Conservation (phyloP, 2,888 invertebrate species). For the Coleophora flavipennella region DNA sequence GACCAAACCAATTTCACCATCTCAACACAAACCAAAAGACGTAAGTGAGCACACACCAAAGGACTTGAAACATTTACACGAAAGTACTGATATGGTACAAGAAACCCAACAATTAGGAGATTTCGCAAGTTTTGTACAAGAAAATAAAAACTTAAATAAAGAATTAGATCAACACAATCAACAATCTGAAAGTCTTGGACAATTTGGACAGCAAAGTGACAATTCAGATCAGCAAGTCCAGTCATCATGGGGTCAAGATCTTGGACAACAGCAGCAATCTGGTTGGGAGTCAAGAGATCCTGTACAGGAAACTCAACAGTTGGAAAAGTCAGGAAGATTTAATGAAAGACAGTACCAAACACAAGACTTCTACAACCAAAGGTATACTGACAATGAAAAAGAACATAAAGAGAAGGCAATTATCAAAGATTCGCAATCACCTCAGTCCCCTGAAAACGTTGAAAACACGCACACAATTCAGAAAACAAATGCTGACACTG, state of each 20-base stretch:
- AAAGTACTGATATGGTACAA: conserved; percentile 1
- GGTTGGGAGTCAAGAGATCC: conserved; percentile 4
- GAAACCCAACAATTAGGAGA: conserved; percentile 11
- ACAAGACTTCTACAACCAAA: conserved; percentile 4
- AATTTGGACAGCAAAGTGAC: conserved; percentile 21
- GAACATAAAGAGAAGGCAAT: conserved; percentile 6
- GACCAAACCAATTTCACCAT: not conserved
- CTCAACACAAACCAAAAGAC: not conserved
- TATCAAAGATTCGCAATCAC: conserved; percentile 10
- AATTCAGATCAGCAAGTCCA: conserved; percentile 5
- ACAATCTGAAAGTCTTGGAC: conserved; percentile 16
- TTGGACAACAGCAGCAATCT: conserved; percentile 14
- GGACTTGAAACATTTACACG: conserved; percentile 2
- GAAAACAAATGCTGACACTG: conserved; percentile 14
- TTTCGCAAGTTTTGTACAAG: conserved; percentile 10
- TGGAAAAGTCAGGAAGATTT: conserved; percentile 12
- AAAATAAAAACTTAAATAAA: conserved; percentile 1
- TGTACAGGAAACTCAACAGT: conserved; percentile 13
- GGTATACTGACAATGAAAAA: not conserved
- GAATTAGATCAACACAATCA: conserved; percentile 15
- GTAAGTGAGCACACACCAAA: conserved; percentile 1
- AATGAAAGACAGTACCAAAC: not conserved
- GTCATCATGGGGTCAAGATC: conserved; percentile 11
- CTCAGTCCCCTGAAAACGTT: conserved; percentile 3
- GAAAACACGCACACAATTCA: conserved; percentile 1